Base-by-base conservation (phyloP, 2,113 vertebrate genomes). In the Lophura nycthemera region DNA sequence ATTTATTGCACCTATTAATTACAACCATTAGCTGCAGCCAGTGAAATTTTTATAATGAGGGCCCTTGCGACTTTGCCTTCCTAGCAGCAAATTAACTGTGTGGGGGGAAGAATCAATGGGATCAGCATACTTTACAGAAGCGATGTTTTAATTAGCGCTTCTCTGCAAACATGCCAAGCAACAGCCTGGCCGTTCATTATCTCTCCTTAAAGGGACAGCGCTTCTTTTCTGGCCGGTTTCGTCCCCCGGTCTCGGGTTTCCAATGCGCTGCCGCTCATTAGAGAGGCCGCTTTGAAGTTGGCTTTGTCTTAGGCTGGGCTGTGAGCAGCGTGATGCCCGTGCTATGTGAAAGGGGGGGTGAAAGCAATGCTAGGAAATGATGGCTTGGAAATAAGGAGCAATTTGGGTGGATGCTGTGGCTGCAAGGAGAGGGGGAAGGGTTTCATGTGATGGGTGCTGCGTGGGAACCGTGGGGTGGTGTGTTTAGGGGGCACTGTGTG, bases 1-100 rank as follows among this genome's bases (percentile, higher is more conserved):
- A 97, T 92, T 96, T 96, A 94, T 94, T 92, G 96, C 95, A 96
- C 96, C 97, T 97, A 97, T 97, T 97, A 97, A 97, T 98, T 97
- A 97, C 96, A 96, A 93, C 91, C 91, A 96, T 96, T 97, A 96
- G 92, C 94, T 66, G 65, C 89, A 96, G 95, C 96, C 95, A 89
- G 95, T 95, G 96, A 97, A 96, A 97, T 95, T 96, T 96, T 96
- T 95, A 90, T 95, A 92, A 88, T 95, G 96, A 97, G 93, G 96
- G 93, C 93, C 97, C 96, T 91, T 65, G 96, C 34, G 95, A 93
- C 89, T 97, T 78, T 52, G 95, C 95, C 96, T 94, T 76, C 78
- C 92, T 24, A 45, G 93, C 95, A 95, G 95, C 97, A 97, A 97
- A 97, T 97, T 94, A 97, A 75, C 89, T 87, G 89, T 56, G 95